Evolutionary conservation across 1,140 invertebrate species (phyloP).

Genomic region (Araneus ventricosus): DNA sequence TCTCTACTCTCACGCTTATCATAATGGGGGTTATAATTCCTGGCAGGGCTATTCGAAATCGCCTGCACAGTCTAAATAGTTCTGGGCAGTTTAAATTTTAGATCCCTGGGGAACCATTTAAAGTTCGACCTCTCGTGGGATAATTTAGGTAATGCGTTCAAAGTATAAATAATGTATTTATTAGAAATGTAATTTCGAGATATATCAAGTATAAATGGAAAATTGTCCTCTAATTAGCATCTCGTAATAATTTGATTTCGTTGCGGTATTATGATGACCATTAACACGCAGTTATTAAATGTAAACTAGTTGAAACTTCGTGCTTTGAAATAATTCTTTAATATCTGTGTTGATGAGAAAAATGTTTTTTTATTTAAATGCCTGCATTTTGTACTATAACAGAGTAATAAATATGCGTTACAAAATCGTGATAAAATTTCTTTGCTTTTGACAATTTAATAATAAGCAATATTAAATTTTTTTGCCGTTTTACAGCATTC

Average conservation of each 20-base stretch:
- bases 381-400: too few species aligned
- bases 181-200: neutral
- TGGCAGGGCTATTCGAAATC: constrained; percentile 4
- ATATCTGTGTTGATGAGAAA: too few species aligned
- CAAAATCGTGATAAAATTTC: too few species aligned
- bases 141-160: neutral
- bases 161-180: constrained; percentile 1
- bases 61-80: constrained; percentile 1
- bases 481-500: too few species aligned
- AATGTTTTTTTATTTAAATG: too few species aligned
- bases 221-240: neutral
- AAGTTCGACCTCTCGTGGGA: neutral
- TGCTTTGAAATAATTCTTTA: too few species aligned
- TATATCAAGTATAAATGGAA: neutral
- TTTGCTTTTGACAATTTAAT: too few species aligned
- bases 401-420: too few species aligned
- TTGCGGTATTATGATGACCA: neutral
- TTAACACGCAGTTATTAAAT: neutral
- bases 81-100: constrained; percentile 3
- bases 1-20: constrained; percentile 27
- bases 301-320: too few species aligned
- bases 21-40: constrained; percentile 31
- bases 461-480: too few species aligned
- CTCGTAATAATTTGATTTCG: neutral
- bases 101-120: neutral